A percentile compares a stretch with the other conserved stretches of the same genome.
phyloP scores from a whole-genome alignment of 2,888 invertebrate genomes.

The Silvanus unidentatus region DNA sequence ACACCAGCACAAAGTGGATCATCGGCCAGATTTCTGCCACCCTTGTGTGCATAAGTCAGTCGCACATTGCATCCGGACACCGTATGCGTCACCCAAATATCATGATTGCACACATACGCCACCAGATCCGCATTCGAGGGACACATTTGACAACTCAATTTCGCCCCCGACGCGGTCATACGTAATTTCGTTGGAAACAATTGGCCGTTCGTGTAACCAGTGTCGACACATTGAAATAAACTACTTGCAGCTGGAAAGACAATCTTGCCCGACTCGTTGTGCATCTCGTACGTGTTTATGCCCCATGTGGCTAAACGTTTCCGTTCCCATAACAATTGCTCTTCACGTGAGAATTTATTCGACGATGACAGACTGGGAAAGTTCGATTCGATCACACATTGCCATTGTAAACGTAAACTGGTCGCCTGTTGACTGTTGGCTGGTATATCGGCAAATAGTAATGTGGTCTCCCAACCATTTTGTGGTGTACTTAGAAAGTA shows the following conservation, averaged over 20 bases:
- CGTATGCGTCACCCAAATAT: conserved; percentile 81
- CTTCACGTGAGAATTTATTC: conserved; percentile 71
- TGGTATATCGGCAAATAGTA: conserved; percentile 80
- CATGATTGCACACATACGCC: conserved; percentile 84
- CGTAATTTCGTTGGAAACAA: conserved; percentile 64
- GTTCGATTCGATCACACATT: conserved; percentile 74
- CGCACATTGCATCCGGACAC: conserved; percentile 63
- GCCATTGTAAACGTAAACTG: conserved; percentile 62
- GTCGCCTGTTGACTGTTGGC: conserved; percentile 53
- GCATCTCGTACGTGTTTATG: conserved; percentile 88
- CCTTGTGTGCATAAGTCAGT: conserved; percentile 64
- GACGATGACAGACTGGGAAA: conserved; percentile 57
- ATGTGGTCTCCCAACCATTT: conserved; percentile 84
- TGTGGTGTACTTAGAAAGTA: conserved; percentile 86
- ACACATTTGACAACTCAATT: conserved; percentile 77
- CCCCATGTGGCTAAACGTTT: conserved; percentile 90
- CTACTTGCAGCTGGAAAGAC: conserved; percentile 88
- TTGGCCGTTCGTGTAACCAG: conserved; percentile 63
- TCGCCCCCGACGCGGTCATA: conserved; percentile 60
- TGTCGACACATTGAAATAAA: conserved; percentile 78
- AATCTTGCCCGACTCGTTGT: conserved; percentile 73
- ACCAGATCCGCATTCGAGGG: conserved; percentile 74
- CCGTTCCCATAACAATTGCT: conserved; percentile 85
- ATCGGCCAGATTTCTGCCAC: conserved; percentile 63
- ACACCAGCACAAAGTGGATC: conserved; percentile 88